Evolutionary conservation across 2,888 invertebrate species (phyloP).

Genomic region (Phyllotreta striolata): DNA sequence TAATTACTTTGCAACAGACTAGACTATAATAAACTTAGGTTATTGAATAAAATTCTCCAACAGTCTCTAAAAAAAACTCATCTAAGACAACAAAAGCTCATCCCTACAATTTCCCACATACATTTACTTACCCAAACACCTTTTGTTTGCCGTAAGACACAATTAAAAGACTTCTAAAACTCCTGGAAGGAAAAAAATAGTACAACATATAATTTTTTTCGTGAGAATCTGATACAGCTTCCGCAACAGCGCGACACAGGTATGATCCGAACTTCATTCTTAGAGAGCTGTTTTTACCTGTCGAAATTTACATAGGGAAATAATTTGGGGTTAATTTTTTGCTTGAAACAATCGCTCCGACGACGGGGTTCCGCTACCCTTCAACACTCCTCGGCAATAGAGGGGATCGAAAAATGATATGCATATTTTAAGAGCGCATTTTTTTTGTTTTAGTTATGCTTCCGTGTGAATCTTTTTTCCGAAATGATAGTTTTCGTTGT

Average conservation of each 20-base stretch:
- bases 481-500: constrained; percentile 39
- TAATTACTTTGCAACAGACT: too few relatives aligned
- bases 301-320: constrained; percentile 53
- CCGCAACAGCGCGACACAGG: constrained; percentile 39
- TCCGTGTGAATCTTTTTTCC: constrained; percentile 51
- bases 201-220: constrained; percentile 37
- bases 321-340: constrained; percentile 56
- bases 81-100: too few relatives aligned
- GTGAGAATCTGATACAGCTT: constrained; percentile 44
- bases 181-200: constrained; percentile 34
- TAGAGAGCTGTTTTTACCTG: constrained; percentile 46
- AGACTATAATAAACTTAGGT: too few relatives aligned
- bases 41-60: too few relatives aligned
- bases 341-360: constrained; percentile 55
- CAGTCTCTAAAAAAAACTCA: too few relatives aligned
- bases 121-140: constrained; percentile 46
- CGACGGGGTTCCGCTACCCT: constrained; percentile 41
- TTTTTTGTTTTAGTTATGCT: constrained; percentile 50
- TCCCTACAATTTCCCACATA: constrained; percentile 45
- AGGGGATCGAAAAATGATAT: constrained; percentile 52
- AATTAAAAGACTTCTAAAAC: constrained; percentile 47
- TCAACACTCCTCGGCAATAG: constrained; percentile 34
- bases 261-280: constrained; percentile 35
- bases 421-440: constrained; percentile 50
- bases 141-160: constrained; percentile 34